Evolutionary conservation across 2,113 vertebrate genomes (phyloP), one percentile per base, ranked within the genome.

Genomic region (Pseudorasbora parva): DNA sequence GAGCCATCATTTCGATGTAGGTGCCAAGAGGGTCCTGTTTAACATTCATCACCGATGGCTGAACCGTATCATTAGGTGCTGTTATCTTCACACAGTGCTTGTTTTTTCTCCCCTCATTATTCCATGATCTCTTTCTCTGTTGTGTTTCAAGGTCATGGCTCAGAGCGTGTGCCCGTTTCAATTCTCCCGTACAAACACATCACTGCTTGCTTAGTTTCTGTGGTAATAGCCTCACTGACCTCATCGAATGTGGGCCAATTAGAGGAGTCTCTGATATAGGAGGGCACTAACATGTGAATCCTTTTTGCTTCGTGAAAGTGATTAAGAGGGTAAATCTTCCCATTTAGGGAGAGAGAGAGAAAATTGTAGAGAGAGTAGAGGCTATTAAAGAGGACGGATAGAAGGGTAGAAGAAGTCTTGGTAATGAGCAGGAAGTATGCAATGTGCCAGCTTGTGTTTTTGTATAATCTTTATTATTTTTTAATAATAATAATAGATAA

Each of bases 321-420:
- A 81, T 77, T 86, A 83, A 45, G 62, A 62, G 57, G 54, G 49
- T 86, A 82, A 78, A 83, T 79, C 9, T 78, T 37, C 9, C 81
- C 82, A 87, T 88, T 82, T 87, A 87, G 49, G 82, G 82, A 84
- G 37, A 78, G 78, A 68, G 74, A 5, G 75, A 60, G 72, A 33
- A n/a, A 15, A 47, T 45, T 68, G n/a, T 41, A 43, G 17, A 78
- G 27, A 76, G n/a, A 62, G 64, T 60, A 25, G 49, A 81, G 23
- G 69, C 15, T 80, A 47, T 74, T 60, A 51, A 17, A 60, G 64
- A 51, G 78, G 73, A 73, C 72, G 79, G 57, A 85, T 79, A 9
- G 86, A 21, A n/a, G 30, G 30, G 30, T 68, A 68, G 82, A 51
- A 60, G 66, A 75, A 87, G 73, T 66, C 37, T 69, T 6, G 15